These are phyloP conservation scores for Cantharis nigra DNA, from an alignment of 2,888 invertebrate genomes.

Conservation along the genomic window DNA sequence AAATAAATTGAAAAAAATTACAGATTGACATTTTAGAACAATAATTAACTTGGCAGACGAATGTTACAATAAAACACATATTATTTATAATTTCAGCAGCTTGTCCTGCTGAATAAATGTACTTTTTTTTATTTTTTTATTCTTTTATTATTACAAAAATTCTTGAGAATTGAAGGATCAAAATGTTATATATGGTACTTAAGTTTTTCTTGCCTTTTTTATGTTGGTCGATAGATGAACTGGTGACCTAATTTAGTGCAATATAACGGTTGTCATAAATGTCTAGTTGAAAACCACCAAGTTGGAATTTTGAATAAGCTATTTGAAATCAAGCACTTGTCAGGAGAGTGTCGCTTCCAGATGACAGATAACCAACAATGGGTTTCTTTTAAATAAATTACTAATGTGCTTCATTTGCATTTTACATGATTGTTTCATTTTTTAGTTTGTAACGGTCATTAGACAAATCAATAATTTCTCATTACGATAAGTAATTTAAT, in stretches of 20 bases:
- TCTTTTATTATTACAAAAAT: not conserved
- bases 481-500: not conserved
- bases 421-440: not conserved
- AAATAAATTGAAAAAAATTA: too few relatives aligned
- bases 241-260: constrained; percentile 16
- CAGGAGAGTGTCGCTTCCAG: constrained; percentile 7
- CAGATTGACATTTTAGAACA: too few relatives aligned
- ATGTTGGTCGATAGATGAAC: constrained; percentile 17
- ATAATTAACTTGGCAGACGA: too few relatives aligned
- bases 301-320: constrained; percentile 3
- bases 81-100: too few relatives aligned
- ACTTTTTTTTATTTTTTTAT: too few relatives aligned
- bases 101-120: too few relatives aligned
- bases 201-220: constrained; percentile 7
- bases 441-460: not conserved
- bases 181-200: constrained; percentile 2
- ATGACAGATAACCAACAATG: constrained; percentile 8
- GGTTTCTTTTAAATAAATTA: not conserved
- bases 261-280: constrained; percentile 12
- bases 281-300: constrained; percentile 7
- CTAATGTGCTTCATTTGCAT: not conserved
- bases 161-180: not conserved
- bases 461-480: not conserved
- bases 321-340: constrained; percentile 12
- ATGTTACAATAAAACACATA: too few relatives aligned